phyloP scores from a whole-genome alignment of 2,113 vertebrate species.

The Martes martes region DNA sequence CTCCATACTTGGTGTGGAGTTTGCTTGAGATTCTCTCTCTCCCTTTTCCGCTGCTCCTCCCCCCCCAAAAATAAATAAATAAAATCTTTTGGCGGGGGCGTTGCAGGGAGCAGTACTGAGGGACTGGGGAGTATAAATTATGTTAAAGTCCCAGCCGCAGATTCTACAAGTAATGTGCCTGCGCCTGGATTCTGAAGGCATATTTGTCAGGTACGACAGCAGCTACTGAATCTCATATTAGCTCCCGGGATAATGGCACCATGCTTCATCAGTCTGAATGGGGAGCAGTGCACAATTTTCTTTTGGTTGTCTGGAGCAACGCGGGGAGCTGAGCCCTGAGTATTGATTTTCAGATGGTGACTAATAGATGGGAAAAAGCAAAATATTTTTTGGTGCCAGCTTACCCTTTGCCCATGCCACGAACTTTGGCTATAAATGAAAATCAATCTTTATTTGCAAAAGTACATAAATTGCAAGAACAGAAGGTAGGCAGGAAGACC shows the following conservation, averaged over 20 bases:
- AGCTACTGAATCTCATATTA: neutral
- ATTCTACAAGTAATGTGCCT: neutral
- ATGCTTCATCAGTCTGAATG: neutral
- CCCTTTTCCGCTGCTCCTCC: neutral
- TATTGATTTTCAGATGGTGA: conserved; percentile 45
- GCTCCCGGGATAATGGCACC: neutral
- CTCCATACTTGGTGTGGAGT: neutral
- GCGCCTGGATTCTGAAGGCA: conserved; percentile 31
- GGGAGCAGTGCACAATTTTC: neutral
- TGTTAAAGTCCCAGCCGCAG: neutral
- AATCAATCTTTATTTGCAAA: conserved; percentile 48
- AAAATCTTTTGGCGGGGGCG: neutral
- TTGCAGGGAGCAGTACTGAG: neutral
- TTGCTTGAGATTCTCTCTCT: neutral
- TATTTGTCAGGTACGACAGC: conserved; percentile 28
- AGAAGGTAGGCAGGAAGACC: neutral
- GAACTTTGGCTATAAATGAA: conserved; percentile 20
- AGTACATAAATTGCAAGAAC: conserved; percentile 24
- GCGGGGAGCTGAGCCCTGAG: neutral
- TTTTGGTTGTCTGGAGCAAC: neutral
- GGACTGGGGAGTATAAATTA: neutral
- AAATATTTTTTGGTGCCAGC: neutral
- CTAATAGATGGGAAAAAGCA: conserved; percentile 37
- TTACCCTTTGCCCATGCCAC: neutral
- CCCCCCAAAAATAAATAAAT: neutral